phyloP scores from a whole-genome alignment of 2,797 vertebrate genomes.

The Oophaga sylvatica region DNA sequence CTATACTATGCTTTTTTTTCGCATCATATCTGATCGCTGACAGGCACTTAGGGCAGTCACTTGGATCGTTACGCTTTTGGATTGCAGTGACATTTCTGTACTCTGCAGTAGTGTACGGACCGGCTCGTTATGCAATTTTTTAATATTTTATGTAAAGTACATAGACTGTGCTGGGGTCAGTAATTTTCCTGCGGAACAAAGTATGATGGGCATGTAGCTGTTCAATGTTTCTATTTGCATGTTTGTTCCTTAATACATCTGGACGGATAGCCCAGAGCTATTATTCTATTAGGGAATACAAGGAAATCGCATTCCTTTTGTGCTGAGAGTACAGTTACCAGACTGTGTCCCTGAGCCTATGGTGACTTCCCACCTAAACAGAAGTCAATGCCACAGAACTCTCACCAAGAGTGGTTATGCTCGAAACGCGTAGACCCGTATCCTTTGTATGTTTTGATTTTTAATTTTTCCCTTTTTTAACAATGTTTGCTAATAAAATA shows the following conservation, averaged over 20 bases:
- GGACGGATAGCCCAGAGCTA: background rate
- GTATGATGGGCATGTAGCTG: background rate
- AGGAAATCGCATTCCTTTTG: background rate
- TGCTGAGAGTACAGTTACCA: background rate
- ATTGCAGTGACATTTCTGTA: background rate
- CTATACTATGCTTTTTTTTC: background rate
- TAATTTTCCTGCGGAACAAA: background rate
- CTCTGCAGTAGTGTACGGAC: background rate
- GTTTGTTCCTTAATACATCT: background rate
- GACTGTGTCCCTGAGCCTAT: constrained; percentile 1
- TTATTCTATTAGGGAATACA: background rate
- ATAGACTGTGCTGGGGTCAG: background rate
- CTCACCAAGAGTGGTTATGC: background rate
- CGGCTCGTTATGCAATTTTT: background rate
- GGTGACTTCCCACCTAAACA: background rate
- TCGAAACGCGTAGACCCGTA: too few relatives aligned
- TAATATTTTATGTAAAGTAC: background rate
- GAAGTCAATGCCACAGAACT: background rate
- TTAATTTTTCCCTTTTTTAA: too few relatives aligned
- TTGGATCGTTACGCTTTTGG: background rate
- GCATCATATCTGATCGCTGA: background rate
- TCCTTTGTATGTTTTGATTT: too few relatives aligned
- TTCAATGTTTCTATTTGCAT: background rate
- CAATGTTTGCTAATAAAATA: too few relatives aligned
- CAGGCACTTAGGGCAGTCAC: background rate